Base-by-base conservation (phyloP, 30 jellyfish, hydroid and myxozoan species). In the Aurelia sp. region DNA sequence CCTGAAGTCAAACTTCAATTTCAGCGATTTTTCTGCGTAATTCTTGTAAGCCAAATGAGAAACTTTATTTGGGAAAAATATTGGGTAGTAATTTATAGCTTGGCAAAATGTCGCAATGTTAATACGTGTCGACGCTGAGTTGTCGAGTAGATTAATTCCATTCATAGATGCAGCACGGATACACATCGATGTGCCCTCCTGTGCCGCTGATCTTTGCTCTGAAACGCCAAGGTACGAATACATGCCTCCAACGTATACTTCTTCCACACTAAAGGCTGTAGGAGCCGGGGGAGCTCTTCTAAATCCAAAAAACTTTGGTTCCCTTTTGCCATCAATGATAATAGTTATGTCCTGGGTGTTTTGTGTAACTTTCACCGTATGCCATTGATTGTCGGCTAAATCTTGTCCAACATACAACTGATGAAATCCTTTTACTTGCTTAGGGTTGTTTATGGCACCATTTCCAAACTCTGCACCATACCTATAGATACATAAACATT, bases 341-440 rank as follows among this genome's bases (percentile, higher is more conserved):
- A 90, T 62, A 16, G 76, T 86, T 16, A 91, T 80, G 72, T 92
- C 98, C 24, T 90, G 86, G 48, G 88, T 71, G 66, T 75, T 92
- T 53, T 95, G 87, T 16, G 86, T 73, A 48, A 92, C 86, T 55
- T 87, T 90, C 31, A 92, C 91, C 22, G 97, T 78, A 35, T 92
- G 98, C 98, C 98, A 92, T 62, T 87, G 91, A 81, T 92, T 87
- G 80, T 92, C 98, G 4, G 98, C 98, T 12, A 92, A 63, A 80
- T 92, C 98, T 53, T 62, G 85, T 9, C 96, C 98, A 33, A 92
- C 94, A 63, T 74, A 92, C 88, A 92, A 30, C 47, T 92, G 96
- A 72, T 92, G 94, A 48, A 30, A 87, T 30, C 98, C 98, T 20
- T 73, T 82, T n/a, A 83, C 84, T 20, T 96, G 98, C 22, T 95